These are phyloP conservation scores for Styela clava DNA, from an alignment of 23 tunicate genomes.

Conservation along the genomic window DNA sequence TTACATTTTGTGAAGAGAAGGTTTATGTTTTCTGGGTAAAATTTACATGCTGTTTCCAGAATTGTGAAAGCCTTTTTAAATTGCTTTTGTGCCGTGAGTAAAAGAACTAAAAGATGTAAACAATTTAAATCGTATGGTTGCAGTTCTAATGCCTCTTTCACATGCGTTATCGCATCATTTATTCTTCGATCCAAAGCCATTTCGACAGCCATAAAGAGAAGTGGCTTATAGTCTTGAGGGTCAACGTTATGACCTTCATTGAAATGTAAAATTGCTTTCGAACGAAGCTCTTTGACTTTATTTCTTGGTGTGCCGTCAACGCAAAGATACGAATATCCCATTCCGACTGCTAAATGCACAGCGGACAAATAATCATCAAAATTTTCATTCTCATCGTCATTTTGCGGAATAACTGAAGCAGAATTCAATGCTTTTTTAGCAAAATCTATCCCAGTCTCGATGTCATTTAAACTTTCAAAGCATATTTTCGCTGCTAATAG, in stretches of 20 bases:
- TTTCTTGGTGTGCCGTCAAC: constrained; percentile 7
- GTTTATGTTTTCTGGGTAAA: constrained; percentile 55
- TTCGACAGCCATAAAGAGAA: constrained; percentile 40
- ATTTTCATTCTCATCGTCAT: not conserved
- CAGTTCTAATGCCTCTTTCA: constrained; percentile 46
- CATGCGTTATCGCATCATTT: constrained; percentile 38
- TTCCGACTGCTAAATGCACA: constrained; percentile 5
- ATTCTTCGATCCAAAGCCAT: constrained; percentile 51
- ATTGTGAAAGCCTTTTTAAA: constrained; percentile 38
- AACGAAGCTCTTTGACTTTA: not conserved
- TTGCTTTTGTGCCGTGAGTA: constrained; percentile 53
- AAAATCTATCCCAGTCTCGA: constrained; percentile 49
- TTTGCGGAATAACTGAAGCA: not conserved
- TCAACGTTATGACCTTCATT: constrained; percentile 41
- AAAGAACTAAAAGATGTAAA: constrained; percentile 50
- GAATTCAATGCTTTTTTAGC: constrained; percentile 33
- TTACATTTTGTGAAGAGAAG: constrained; percentile 55
- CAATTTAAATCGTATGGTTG: constrained; percentile 35
- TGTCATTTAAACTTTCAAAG: constrained; percentile 31
- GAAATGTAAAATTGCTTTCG: constrained; percentile 23
- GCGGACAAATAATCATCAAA: constrained; percentile 4
- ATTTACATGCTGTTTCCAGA: constrained; percentile 21
- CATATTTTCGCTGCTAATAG: constrained; percentile 58
- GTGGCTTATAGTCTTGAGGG: constrained; percentile 27
- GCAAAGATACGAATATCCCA: constrained; percentile 3